Evolutionary conservation across 2,113 vertebrate genomes (phyloP), one percentile per base, ranked within the genome.

Genomic region (Desmodus rotundus): DNA sequence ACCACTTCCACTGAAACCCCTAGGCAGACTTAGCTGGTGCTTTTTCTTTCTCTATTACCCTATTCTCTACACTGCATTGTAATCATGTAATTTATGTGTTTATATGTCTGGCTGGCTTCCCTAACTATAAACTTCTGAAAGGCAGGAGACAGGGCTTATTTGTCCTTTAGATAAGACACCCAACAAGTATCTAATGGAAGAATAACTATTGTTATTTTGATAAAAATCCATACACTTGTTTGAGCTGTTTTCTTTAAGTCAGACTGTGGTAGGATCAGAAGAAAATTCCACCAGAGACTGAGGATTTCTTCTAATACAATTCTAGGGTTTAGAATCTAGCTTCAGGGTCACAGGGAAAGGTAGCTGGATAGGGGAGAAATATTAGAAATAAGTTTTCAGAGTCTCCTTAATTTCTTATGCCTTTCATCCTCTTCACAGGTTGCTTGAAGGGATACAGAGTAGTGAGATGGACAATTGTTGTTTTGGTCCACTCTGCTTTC

Each of bases 191-290:
- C 19, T 74, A 88, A 87, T 74, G 43, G 54, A 80, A 83, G 17
- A 92, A 78, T 92, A 90, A 84, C 43, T 91, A 68, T 36, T 4
- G 52, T 54, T 67, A 96, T 47, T 93, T 58, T 91, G 33, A 93
- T 89, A 92, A 97, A 94, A 96, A 73, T 91, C 14, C 63, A 90
- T 56, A 14, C 1, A 87, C 16, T 91, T 22, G 78, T 89, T 92
- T 47, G 50, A 83, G 36, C 56, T 89, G 5, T 38, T 77, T 58
- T 38, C 11, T 82, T 76, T 41, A 26, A 82, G 24, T 68, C 4
- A 52, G 20, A 80, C 22, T 88, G 11, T 65, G 24, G 45, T 84
- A 52, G 33, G 16, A 47, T 78, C 33, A 56, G 52, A 13, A 82
- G 68, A 94, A 89, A 63, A 93, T n/a, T 84, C 43, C 54, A 63